These are phyloP conservation scores for Diphyllodes magnificus DNA, from an alignment of 2,113 vertebrate species.

Conservation along the genomic window DNA sequence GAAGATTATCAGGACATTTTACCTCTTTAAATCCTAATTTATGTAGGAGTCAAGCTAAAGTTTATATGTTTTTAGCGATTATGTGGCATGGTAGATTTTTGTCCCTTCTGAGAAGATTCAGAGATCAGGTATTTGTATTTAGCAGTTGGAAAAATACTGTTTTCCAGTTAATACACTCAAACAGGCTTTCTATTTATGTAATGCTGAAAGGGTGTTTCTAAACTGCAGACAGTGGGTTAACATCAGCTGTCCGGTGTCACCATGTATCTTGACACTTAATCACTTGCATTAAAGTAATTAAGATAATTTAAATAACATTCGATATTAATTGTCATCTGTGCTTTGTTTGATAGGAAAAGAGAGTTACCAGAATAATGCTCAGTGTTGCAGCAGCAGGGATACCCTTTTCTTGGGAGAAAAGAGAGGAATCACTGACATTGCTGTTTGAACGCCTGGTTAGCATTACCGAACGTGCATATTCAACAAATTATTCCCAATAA, in stretches of 20 bases:
- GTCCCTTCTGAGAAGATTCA: slow-evolving; percentile 76
- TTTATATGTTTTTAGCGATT: slow-evolving; percentile 79
- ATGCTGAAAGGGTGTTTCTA: background rate
- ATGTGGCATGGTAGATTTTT: slow-evolving; percentile 72
- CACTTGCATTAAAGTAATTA: slow-evolving; percentile 44
- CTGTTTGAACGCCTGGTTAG: background rate
- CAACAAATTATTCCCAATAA: slow-evolving; percentile 19
- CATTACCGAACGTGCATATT: background rate
- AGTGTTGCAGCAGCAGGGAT: background rate
- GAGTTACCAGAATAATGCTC: background rate
- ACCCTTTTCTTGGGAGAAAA: background rate
- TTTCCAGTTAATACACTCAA: background rate
- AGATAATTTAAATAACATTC: slow-evolving; percentile 39
- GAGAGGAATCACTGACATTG: background rate
- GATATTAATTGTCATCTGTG: slow-evolving; percentile 19
- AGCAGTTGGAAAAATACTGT: slow-evolving; percentile 52
- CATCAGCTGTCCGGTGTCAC: background rate
- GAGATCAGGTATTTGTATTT: slow-evolving; percentile 67
- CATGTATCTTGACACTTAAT: slow-evolving; percentile 41
- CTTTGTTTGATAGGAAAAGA: background rate
- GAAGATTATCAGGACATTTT: slow-evolving; percentile 84
- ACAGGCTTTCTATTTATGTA: slow-evolving; percentile 7
- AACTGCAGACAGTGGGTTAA: background rate
- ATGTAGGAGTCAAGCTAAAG: slow-evolving; percentile 78
- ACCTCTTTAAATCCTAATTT: slow-evolving; percentile 90